Conservation (phyloP, 2,797 vertebrate species). For the Mormyrus hasselquistii region DNA sequence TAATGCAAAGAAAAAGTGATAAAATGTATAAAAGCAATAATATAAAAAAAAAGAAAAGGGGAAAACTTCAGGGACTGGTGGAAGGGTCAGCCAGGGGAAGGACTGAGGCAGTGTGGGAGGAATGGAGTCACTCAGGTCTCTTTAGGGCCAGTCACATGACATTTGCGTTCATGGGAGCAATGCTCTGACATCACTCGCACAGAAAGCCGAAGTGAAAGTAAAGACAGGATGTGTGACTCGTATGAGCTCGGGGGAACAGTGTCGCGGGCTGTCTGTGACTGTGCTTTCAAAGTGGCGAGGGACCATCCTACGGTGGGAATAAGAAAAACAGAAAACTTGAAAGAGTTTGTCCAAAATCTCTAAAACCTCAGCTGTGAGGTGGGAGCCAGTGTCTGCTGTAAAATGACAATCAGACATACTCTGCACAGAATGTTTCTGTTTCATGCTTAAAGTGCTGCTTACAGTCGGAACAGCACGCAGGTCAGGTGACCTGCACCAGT, state of each 20-base stretch:
- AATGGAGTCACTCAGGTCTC: not conserved
- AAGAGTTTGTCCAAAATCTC: not conserved
- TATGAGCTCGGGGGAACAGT: not conserved
- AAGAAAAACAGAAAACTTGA: not conserved
- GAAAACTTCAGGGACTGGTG: not conserved
- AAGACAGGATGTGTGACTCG: not conserved
- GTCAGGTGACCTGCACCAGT: not conserved
- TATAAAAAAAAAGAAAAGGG: not conserved
- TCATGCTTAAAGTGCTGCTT: not conserved
- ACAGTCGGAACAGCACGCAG: not conserved
- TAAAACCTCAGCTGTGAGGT: not conserved
- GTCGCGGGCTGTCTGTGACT: not conserved
- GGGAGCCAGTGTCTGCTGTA: not conserved
- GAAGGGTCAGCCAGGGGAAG: not conserved
- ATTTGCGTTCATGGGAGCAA: not conserved
- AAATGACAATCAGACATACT: not conserved
- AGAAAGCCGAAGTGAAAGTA: not conserved
- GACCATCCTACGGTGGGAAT: not conserved
- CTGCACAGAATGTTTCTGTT: not conserved
- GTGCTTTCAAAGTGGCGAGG: not conserved
- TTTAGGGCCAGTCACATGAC: not conserved
- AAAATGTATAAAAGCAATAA: not conserved
- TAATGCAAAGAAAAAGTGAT: slow-evolving; percentile 5
- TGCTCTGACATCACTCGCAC: not conserved
- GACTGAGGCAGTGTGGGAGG: not conserved